phyloP scores from a whole-genome alignment of 64 coral and sea anemone species.

The Exaiptasia diaphana region DNA sequence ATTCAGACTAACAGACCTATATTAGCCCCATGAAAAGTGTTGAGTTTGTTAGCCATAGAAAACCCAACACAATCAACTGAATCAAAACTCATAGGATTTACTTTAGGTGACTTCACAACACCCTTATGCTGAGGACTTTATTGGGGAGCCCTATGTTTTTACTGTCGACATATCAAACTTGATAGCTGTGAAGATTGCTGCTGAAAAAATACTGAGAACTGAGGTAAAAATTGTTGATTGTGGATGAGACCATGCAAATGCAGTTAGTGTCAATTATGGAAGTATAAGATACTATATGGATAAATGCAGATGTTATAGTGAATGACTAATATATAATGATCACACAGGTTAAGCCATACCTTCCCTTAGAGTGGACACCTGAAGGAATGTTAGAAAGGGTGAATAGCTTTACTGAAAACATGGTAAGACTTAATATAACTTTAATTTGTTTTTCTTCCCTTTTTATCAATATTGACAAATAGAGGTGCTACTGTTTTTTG shows the following conservation, averaged over 20 bases:
- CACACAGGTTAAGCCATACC: slow-evolving; percentile 4
- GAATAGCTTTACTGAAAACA: background rate
- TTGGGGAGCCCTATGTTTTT: slow-evolving; percentile 59
- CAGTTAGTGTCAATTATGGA: too few species aligned
- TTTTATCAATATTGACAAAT: too few species aligned
- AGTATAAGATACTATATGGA: too few species aligned
- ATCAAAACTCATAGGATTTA: background rate
- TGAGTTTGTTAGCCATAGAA: too few species aligned
- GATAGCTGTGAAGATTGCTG: slow-evolving; percentile 41
- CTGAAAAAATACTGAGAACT: slow-evolving; percentile 32
- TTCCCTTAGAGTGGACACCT: slow-evolving; percentile 12
- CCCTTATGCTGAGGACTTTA: slow-evolving; percentile 51
- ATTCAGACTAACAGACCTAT: background rate
- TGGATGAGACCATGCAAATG: too few species aligned
- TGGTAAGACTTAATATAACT: background rate
- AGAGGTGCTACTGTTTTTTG: too few species aligned
- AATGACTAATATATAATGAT: too few species aligned
- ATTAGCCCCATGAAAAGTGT: too few species aligned
- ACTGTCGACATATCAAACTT: slow-evolving; percentile 53
- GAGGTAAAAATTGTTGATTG: too few species aligned
- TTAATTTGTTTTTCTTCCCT: too few species aligned
- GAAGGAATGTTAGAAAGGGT: slow-evolving; percentile 27
- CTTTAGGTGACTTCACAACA: slow-evolving; percentile 60
- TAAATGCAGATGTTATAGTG: too few species aligned
- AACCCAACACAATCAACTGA: too few species aligned